Base-by-base conservation (phyloP, 2,113 vertebrate species). In the Piliocolobus tephrosceles region DNA sequence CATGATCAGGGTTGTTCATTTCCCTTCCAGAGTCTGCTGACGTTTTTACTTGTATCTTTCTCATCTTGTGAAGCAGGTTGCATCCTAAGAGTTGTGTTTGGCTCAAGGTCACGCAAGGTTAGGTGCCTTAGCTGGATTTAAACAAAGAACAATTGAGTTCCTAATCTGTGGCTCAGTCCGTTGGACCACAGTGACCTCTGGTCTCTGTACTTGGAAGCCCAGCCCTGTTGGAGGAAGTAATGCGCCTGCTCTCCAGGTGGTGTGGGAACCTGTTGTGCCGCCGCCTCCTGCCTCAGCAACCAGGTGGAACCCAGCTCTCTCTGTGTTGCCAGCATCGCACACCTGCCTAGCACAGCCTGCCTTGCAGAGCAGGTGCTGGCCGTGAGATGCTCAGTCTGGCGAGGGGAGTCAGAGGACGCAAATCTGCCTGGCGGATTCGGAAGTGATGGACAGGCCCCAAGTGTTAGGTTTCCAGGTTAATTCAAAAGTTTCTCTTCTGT, bases 61-160 rank as follows among this genome's bases (percentile, higher is more conserved):
- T 88, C 17, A 0, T 78, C 88, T 58, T 2, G 6, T 30, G 45
- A 55, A 72, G 70, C 58, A 32, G 68, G 87, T 81, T 90, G 64
- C 14, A n/a, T 55, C 70, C 32, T 61, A 47, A 92, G 68, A 73
- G 20, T 35, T 35, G 50, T 35, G 75, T 40, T 93, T 43, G 90
- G 88, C 52, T 83, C 90, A 73, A 52, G 72, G 79, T 91, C 87
- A 55, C 8, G 5, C 30, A 45, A 72, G 72, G 76, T 57, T 88
- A 68, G 72, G 27, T 32, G 80, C 66, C 85, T 95, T 43, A 1
- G n/a, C 58, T 79, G 68, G 61, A 61, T 81, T 75, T 78, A 64
- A 91, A 96, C 81, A 94, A 96, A 96, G 78, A 96, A 30, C 66
- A 66, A 81, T 64, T 91, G 90, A 87, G 55, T 81, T 90, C 73